These are phyloP conservation scores for Neostethus bicornis DNA, from an alignment of 2,797 vertebrate species.

Conservation along the genomic window DNA sequence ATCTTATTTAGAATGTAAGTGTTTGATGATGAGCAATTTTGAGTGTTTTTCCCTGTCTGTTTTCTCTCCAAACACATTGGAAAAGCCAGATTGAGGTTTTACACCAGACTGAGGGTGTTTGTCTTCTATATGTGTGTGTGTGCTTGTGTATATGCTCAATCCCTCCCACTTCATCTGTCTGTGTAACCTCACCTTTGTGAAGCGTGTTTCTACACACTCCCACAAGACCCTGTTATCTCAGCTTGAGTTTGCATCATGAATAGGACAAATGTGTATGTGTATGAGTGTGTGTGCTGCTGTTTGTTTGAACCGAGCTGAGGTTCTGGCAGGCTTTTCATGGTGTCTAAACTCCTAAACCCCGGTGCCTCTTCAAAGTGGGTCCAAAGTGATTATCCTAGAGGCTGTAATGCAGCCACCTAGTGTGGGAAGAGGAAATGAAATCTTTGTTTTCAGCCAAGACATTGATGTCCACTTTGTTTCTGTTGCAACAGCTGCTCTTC, in stretches of 20 bases:
- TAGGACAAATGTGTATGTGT: slow-evolving; percentile 36
- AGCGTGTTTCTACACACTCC: slow-evolving; percentile 59
- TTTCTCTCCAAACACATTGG: slow-evolving; percentile 46
- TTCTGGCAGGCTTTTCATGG: slow-evolving; percentile 40
- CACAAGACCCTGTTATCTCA: slow-evolving; percentile 60
- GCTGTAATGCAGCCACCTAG: slow-evolving; percentile 48
- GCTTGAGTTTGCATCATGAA: slow-evolving; percentile 71
- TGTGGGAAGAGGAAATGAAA: slow-evolving; percentile 49
- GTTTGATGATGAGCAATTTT: slow-evolving; percentile 48
- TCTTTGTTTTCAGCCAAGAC: slow-evolving; percentile 3
- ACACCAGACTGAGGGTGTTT: slow-evolving; percentile 32
- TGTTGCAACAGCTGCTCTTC: not conserved
- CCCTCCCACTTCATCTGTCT: slow-evolving; percentile 60
- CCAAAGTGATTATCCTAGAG: slow-evolving; percentile 53
- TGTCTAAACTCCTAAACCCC: slow-evolving; percentile 49
- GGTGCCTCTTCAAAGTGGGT: slow-evolving; percentile 38
- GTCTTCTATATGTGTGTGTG: slow-evolving; percentile 26
- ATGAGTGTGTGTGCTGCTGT: slow-evolving; percentile 13
- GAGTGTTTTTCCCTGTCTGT: slow-evolving; percentile 49
- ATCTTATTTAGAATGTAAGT: slow-evolving; percentile 52
- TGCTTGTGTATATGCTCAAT: no score
- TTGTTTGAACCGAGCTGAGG: slow-evolving; percentile 21
- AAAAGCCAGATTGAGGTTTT: slow-evolving; percentile 61
- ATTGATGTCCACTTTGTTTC: not conserved
- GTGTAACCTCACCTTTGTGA: slow-evolving; percentile 58